Evolutionary conservation across 2,113 vertebrate species (phyloP).

Genomic region (Geococcyx californianus): DNA sequence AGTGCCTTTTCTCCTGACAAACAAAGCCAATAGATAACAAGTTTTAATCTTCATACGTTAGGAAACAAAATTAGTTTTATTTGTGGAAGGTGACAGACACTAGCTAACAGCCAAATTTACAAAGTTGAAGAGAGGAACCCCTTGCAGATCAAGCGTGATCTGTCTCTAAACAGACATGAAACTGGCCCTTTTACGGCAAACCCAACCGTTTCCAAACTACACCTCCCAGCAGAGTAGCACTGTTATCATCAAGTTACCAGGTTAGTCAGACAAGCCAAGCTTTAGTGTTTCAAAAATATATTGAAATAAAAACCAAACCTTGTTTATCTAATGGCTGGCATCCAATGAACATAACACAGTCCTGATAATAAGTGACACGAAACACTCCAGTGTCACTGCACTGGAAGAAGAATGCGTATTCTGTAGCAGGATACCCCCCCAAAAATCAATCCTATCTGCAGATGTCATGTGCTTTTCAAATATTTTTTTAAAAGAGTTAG

Average conservation of each 20-base stretch:
- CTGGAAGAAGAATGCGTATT: background rate
- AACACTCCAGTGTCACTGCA: constrained; percentile 30
- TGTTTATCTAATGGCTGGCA: constrained; percentile 53
- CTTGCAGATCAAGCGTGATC: background rate
- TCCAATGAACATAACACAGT: constrained; percentile 43
- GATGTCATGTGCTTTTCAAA: background rate
- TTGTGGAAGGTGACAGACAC: background rate
- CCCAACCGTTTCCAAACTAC: background rate
- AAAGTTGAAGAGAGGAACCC: background rate
- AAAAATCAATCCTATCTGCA: background rate
- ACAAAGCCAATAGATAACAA: background rate
- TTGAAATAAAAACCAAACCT: constrained; percentile 39
- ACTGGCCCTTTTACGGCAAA: background rate
- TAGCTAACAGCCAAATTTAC: background rate
- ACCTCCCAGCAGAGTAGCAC: constrained; percentile 9
- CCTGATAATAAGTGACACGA: constrained; percentile 45
- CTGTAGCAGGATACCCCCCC: background rate
- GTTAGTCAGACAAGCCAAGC: constrained; percentile 38
- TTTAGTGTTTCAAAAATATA: constrained; percentile 35
- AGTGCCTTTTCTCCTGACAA: background rate
- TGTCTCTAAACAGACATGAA: background rate
- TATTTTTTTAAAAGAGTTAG: background rate
- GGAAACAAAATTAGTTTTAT: background rate
- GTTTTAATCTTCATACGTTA: background rate
- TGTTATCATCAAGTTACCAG: background rate